phyloP scores from a whole-genome alignment of 1,140 invertebrate species.

The Muscidifurax raptorellus region DNA sequence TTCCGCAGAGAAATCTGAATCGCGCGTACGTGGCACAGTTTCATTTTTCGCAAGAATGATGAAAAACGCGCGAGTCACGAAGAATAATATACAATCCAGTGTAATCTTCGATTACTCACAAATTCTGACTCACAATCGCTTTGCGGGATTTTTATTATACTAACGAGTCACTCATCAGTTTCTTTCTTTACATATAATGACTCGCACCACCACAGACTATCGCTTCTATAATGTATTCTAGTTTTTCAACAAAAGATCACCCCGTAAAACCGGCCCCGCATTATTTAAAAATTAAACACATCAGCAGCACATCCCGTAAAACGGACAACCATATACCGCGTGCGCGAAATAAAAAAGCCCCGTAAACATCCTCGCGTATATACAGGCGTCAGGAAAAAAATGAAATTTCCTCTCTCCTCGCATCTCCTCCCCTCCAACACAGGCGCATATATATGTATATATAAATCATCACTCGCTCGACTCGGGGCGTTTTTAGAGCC shows the following conservation, averaged over 20 bases:
- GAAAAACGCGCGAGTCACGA: neutral
- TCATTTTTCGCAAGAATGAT: neutral
- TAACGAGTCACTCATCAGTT: neutral
- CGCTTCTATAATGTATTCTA: neutral
- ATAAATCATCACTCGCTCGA: constrained; percentile 18
- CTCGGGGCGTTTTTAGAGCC: constrained; percentile 16
- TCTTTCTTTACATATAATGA: neutral
- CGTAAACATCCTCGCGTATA: neutral
- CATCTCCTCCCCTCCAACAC: neutral
- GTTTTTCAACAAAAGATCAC: neutral
- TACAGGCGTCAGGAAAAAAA: neutral
- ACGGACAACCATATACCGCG: neutral
- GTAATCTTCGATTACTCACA: constrained; percentile 18
- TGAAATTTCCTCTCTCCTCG: neutral
- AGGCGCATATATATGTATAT: neutral
- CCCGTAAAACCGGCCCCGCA: neutral
- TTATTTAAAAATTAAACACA: neutral
- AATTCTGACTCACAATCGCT: constrained; percentile 28
- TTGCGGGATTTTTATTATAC: neutral
- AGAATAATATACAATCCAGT: constrained; percentile 9
- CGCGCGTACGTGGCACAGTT: neutral
- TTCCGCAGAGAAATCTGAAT: neutral
- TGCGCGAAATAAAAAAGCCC: constrained; percentile 27
- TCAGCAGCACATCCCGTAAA: neutral
- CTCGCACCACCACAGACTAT: neutral